Evolutionary conservation across 2,113 vertebrate species (phyloP).

Genomic region (Epinephelus cyanopodus): DNA sequence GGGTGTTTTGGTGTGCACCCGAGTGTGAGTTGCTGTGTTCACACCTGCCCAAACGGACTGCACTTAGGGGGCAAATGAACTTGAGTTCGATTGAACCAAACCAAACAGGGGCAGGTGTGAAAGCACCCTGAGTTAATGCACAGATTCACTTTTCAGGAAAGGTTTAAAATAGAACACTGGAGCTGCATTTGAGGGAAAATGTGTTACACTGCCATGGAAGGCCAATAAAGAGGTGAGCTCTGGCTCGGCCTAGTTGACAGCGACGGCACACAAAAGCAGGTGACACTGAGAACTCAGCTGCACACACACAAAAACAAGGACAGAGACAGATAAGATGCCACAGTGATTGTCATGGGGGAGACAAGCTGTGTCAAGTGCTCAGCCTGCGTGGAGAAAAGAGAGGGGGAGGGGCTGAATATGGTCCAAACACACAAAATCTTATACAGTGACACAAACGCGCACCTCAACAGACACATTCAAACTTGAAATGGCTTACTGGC

Average conservation of each 20-base stretch:
- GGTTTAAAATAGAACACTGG: background rate
- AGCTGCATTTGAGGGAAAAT: background rate
- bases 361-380: constrained; percentile 71
- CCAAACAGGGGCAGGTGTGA: too few relatives aligned
- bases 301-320: constrained; percentile 47
- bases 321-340: constrained; percentile 53
- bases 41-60: too few relatives aligned
- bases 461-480: constrained; percentile 26
- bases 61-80: too few relatives aligned
- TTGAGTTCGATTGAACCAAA: too few relatives aligned
- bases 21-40: too few relatives aligned
- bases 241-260: constrained; percentile 22
- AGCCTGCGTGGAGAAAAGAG: constrained; percentile 49
- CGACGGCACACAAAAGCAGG: constrained; percentile 30
- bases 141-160: background rate
- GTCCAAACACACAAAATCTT: constrained; percentile 41
- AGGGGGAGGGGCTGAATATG: constrained; percentile 23
- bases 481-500: constrained; percentile 44
- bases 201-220: constrained; percentile 6
- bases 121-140: too few relatives aligned
- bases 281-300: constrained; percentile 49
- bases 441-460: constrained; percentile 49
- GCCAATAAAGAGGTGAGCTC: constrained; percentile 32
- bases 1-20: too few relatives aligned
- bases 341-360: constrained; percentile 60